Evolutionary conservation across 2,113 vertebrate species (phyloP), one percentile per base, ranked within the genome.

Genomic region (Perca fluviatilis): DNA sequence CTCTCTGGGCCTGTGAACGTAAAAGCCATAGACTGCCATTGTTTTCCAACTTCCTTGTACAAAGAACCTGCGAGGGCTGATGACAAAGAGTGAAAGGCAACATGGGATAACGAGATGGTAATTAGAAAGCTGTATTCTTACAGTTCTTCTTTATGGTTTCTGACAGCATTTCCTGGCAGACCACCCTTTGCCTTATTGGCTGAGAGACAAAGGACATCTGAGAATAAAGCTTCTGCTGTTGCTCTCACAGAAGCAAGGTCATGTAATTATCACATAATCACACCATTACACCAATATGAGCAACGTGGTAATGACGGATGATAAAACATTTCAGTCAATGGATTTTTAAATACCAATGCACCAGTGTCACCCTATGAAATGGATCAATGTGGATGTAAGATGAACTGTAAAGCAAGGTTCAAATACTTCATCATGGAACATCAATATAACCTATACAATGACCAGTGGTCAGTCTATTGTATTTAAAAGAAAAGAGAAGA

Each of bases 61-160:
- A 62, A 77, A 74, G 74, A 60, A 82, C 47, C 46, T 66, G 47
- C 7, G 1, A 47, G 33, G 33, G 23, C 27, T 47, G 60, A 62
- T 33, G 61, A 66, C 62, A 66, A 69, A 50, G 57, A 57, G 25
- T 50, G 58, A 73, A 33, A 23, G 53, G 46, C 33, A 70, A 66
- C 43, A 77, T 27, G 46, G 72, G 58, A 84, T 74, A 62, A 89
- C 85, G 74, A 75, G 27, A 74, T 6, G n/a, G 74, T 82, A 66
- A 82, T 86, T 71, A 86, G 9, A 77, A 64, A 23, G 61, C 50
- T 43, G 30, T 79, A 66, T 64, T 81, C 11, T 27, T 43, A n/a
- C 13, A 19, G 61, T 46, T 84, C 25, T 57, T 62, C 1, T 25
- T 80, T 23, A 72, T 78, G 15, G 30, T 54, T 79, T 79, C 14